These are phyloP conservation scores for Anoura caudifer DNA, from an alignment of 2,113 vertebrate genomes.

Conservation along the genomic window DNA sequence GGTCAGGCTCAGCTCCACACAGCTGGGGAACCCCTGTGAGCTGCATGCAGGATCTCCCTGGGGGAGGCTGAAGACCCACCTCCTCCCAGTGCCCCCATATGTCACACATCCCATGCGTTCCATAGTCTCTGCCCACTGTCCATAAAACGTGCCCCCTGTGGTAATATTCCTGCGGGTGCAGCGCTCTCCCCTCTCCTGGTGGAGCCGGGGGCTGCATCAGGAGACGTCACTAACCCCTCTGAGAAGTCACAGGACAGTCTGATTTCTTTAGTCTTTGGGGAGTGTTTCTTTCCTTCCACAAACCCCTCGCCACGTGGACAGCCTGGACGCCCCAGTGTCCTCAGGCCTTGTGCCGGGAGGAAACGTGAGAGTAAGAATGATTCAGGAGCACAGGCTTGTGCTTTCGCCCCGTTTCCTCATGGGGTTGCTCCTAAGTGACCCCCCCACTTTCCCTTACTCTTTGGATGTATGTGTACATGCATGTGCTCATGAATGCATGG, in stretches of 20 bases:
- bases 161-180: accelerated
- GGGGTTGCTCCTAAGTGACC: neutral
- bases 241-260: accelerated
- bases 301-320: accelerated
- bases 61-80: no score
- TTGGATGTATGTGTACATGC: neutral
- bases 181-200: accelerated
- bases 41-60: neutral
- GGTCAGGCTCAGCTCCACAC: no score
- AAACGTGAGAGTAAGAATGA: accelerated
- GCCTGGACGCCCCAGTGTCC: accelerated
- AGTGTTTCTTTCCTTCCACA: no score
- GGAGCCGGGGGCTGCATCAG: neutral
- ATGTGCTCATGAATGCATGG: no score
- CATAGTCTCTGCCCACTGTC: neutral
- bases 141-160: accelerated
- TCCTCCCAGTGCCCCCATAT: neutral
- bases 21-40: neutral
- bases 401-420: neutral
- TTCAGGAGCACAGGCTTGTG: neutral
- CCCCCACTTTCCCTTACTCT: accelerated
- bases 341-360: accelerated
- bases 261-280: neutral
- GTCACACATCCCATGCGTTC: neutral
- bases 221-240: accelerated